Conservation (phyloP, 2,113 vertebrate genomes). For the Syngnathoides biaculeatus region DNA sequence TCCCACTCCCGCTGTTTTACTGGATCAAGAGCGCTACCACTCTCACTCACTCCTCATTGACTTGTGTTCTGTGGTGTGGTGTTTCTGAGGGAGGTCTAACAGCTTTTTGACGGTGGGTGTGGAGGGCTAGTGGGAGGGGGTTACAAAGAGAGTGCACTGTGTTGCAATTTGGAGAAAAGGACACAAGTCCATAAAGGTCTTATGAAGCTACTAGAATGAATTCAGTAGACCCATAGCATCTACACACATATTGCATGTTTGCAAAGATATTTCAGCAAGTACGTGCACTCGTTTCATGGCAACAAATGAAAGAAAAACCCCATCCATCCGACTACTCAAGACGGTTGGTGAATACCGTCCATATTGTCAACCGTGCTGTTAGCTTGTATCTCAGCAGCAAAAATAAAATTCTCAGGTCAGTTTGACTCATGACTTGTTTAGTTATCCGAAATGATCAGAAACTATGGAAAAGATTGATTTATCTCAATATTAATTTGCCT, state of each 20-base stretch:
- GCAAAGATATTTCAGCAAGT: not conserved
- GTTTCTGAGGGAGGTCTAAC: constrained; percentile 57
- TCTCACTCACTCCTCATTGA: constrained; percentile 31
- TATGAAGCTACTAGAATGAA: not conserved
- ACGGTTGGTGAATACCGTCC: not conserved
- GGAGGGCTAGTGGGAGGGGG: constrained; percentile 22
- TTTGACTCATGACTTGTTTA: not conserved
- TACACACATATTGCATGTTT: not conserved
- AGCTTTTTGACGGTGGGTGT: constrained; percentile 33
- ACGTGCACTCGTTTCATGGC: not conserved
- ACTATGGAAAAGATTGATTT: not conserved
- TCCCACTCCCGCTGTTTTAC: constrained; percentile 32
- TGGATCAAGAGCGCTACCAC: constrained; percentile 28
- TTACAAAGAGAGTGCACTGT: constrained; percentile 15
- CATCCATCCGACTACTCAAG: not conserved
- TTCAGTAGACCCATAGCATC: not conserved
- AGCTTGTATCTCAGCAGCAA: not conserved
- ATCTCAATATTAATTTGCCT: not conserved
- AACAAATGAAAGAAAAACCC: not conserved
- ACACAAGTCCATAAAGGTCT: constrained; percentile 23
- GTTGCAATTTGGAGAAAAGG: constrained; percentile 18
- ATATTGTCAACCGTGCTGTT: not conserved
- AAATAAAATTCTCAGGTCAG: not conserved
- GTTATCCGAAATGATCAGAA: not conserved
- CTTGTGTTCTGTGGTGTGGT: constrained; percentile 35